Percentiles rank a stretch among this genome's conserved stretches.
These are phyloP conservation scores for Planiliza haematocheilus DNA, from an alignment of 2,113 vertebrate species.

Conservation along the genomic window DNA sequence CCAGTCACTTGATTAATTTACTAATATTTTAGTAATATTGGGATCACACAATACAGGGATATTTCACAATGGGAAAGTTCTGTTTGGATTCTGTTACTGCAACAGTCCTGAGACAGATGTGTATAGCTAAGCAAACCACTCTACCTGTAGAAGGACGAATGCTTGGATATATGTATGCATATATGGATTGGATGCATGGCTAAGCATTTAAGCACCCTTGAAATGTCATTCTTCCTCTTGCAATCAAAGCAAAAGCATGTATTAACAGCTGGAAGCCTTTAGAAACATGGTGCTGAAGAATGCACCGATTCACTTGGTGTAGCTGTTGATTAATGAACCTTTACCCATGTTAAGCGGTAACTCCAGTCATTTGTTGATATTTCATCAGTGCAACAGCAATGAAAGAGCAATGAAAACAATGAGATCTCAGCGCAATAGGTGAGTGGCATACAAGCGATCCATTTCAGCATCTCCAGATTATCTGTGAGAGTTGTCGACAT, in stretches of 20 bases:
- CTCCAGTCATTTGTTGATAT: conserved; percentile 23
- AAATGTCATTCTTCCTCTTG: not conserved
- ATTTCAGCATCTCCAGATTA: conserved; percentile 55
- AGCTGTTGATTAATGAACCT: conserved; percentile 22
- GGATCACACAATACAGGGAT: too few relatives aligned
- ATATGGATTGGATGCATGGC: not conserved
- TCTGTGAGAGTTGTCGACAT: conserved; percentile 62
- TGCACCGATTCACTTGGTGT: not conserved
- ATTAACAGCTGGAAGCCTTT: conserved; percentile 16
- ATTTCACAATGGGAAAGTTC: too few relatives aligned
- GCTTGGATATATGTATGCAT: not conserved
- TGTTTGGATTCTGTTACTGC: too few relatives aligned
- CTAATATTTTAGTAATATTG: too few relatives aligned
- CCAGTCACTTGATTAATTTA: too few relatives aligned
- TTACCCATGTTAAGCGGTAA: conserved; percentile 7
- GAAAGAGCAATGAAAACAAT: conserved; percentile 22
- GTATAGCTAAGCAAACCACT: too few relatives aligned
- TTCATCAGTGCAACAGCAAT: conserved; percentile 3
- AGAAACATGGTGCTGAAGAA: not conserved
- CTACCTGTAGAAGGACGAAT: not conserved
- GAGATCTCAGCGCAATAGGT: conserved; percentile 23
- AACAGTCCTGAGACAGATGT: too few relatives aligned
- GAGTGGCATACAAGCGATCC: conserved; percentile 33
- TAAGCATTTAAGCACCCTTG: too few relatives aligned
- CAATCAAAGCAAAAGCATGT: not conserved